A percentile compares a stretch with the other conserved stretches of the same genome.
Conservation (phyloP, 2,888 invertebrate genomes). For the Agrotis ipsilon region DNA sequence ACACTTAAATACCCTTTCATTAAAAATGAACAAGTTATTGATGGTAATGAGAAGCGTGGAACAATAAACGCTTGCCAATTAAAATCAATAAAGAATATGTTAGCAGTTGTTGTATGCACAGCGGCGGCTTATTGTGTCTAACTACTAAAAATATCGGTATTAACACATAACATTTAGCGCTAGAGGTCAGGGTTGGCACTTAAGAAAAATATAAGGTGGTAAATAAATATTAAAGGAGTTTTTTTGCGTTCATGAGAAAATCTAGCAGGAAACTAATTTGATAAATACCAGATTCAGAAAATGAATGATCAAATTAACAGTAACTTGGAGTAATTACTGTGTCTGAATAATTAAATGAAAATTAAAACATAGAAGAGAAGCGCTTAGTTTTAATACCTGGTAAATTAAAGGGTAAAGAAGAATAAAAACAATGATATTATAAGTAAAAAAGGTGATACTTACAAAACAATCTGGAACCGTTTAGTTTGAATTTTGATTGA, state of each 20-base stretch:
- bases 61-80: constrained; percentile 57
- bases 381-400: too few relatives aligned
- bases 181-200: constrained; percentile 52
- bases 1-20: not conserved
- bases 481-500: too few relatives aligned
- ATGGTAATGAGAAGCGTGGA: constrained; percentile 39
- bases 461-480: too few relatives aligned
- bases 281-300: too few relatives aligned
- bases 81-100: constrained; percentile 60
- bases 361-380: too few relatives aligned
- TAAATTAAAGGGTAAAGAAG: too few relatives aligned
- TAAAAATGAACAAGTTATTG: constrained; percentile 12
- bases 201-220: not conserved
- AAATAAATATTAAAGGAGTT: not conserved
- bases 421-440: too few relatives aligned
- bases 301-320: too few relatives aligned
- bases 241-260: not conserved
- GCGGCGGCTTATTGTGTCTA: constrained; percentile 65
- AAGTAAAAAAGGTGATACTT: too few relatives aligned
- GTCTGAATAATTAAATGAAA: too few relatives aligned
- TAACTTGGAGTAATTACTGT: too few relatives aligned
- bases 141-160: constrained; percentile 67
- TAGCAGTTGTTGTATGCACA: constrained; percentile 33
- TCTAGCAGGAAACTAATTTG: too few relatives aligned
- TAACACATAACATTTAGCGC: constrained; percentile 63